Base-by-base conservation (phyloP, 2,113 vertebrate species). In the Rhinopomastus cyanomelas region DNA sequence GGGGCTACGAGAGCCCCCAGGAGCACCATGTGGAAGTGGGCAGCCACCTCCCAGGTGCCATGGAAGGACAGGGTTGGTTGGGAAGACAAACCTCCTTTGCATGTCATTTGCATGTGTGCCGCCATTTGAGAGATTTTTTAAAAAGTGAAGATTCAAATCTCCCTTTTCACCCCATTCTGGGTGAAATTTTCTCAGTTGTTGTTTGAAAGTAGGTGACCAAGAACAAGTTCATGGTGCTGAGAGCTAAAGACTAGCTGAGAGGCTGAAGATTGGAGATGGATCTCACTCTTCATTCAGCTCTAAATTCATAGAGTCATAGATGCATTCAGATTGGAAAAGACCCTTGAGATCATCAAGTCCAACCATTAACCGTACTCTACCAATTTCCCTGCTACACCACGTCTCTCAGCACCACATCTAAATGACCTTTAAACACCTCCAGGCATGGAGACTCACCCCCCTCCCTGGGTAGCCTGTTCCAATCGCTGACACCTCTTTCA, bases 11-110 rank as follows among this genome's bases (percentile, higher is more conserved):
- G 53, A 89, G 18, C 11, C 29, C 8, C 21, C 16, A 23, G 48
- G 55, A 88, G 19, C 39, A 16, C 25, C 29, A 6, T 1, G 8
- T 59, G 34, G 37, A 29, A 0, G 0, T 60, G 39, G 62, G 10
- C 16, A 67, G 11, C n/a, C 68, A 71, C 5, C 2, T 71, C 67
- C 5, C 26, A 44, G 49, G 49, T 87, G 49, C 56, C n/a, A 64
- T 55, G 19, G 22, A 68, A 44, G 39, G 15, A 42, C 15, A 10
- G 7, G 12, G 9, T 30, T 34, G 23, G 5, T 60, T 12, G 9
- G 30, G 51, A 42, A 32, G 6, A 61, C 21, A 75, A 59, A 26
- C 12, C 32, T 85, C 59, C 12, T 93, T 81, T 75, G n/a, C 5
- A 0, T 49, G 14, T 37, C 14, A 81, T 79, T 62, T 75, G 13